Conservation (phyloP, 2,888 invertebrate genomes). For the Pachycephus smyrnensis region DNA sequence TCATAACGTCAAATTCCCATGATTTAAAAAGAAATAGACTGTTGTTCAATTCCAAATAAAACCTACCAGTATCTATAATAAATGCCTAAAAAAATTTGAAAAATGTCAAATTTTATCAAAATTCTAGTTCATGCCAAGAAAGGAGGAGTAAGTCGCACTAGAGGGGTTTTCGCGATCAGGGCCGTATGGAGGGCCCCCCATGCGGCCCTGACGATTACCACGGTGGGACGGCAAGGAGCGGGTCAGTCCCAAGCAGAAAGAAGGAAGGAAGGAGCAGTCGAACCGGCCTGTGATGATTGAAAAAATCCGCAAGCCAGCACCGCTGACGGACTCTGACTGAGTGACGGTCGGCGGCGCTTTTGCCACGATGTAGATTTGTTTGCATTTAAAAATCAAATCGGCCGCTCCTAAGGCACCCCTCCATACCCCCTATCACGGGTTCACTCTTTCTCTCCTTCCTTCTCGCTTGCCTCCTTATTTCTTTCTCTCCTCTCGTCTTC, state of each 20-base stretch:
- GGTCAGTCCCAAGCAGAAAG: not conserved
- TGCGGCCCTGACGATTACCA: constrained; percentile 8
- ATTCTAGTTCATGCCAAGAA: not conserved
- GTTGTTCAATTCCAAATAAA: not conserved
- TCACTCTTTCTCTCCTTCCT: constrained; percentile 19
- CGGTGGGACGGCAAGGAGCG: constrained; percentile 10
- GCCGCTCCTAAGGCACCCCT: constrained; percentile 14
- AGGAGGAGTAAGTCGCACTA: not conserved
- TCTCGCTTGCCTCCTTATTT: constrained; percentile 12
- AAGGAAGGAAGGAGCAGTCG: constrained; percentile 13
- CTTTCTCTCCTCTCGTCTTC: not conserved
- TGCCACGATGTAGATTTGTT: constrained; percentile 66
- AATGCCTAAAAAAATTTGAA: not conserved
- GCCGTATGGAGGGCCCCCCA: not conserved
- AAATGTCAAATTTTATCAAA: not conserved
- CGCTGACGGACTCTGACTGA: constrained; percentile 18
- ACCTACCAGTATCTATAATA: not conserved
- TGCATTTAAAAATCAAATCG: constrained; percentile 67
- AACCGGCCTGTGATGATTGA: constrained; percentile 42
- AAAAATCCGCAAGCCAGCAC: constrained; percentile 46
- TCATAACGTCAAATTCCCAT: not conserved
- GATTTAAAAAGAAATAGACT: not conserved
- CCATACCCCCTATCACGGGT: not conserved
- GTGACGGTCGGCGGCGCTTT: constrained; percentile 58
- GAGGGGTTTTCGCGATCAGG: not conserved